A percentile compares a stretch with the other conserved stretches of the same genome.
Conservation (phyloP, 2,797 vertebrate genomes). For the Rhinophrynus dorsalis region DNA sequence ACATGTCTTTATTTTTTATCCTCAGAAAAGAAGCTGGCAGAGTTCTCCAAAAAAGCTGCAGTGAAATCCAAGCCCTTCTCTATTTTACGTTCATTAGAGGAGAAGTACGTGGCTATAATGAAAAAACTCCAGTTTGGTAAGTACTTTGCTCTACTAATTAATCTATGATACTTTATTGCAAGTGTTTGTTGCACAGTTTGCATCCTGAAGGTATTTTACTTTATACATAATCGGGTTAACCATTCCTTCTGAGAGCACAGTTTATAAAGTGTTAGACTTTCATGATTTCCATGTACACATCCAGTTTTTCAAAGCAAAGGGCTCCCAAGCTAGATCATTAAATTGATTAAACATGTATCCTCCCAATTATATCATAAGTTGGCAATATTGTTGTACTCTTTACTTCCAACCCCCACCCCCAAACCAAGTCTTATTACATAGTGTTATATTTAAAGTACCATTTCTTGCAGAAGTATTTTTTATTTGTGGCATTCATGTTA, state of each 20-base stretch:
- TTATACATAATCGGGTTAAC: neutral
- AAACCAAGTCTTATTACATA: too few species aligned
- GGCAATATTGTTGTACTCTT: too few species aligned
- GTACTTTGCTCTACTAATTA: constrained; percentile 44
- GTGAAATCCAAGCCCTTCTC: constrained; percentile 88
- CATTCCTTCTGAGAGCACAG: neutral
- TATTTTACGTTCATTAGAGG: constrained; percentile 90
- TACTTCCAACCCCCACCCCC: too few species aligned
- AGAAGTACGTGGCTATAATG: constrained; percentile 94
- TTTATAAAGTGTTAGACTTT: neutral
- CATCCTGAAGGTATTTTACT: neutral
- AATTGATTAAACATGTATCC: neutral
- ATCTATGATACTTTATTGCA: neutral
- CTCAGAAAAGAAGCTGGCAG: constrained; percentile 92
- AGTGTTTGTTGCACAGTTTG: neutral
- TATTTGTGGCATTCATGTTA: too few species aligned
- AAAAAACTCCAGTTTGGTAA: constrained; percentile 98
- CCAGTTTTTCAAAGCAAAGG: neutral
- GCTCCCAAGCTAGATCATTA: neutral
- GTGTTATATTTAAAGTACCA: too few species aligned
- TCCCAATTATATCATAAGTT: neutral
- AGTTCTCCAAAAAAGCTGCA: constrained; percentile 83
- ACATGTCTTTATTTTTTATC: neutral
- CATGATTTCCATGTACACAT: neutral
- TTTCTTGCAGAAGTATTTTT: too few species aligned